phyloP scores from a whole-genome alignment of 2,113 vertebrate species.

The Aegithalos caudatus region DNA sequence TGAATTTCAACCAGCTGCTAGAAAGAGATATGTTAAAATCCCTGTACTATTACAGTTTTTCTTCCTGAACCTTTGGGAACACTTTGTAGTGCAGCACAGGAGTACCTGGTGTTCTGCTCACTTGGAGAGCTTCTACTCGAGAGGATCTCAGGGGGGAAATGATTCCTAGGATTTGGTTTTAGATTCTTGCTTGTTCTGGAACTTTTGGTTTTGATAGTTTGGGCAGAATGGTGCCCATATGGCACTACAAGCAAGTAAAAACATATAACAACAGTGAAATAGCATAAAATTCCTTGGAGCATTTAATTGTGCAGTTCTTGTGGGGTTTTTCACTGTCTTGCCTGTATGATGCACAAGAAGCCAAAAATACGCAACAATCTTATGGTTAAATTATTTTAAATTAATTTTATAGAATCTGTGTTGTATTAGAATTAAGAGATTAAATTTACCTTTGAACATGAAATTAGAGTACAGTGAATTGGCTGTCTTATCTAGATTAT shows the following conservation, averaged over 20 bases:
- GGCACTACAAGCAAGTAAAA: neutral
- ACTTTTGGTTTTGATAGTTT: neutral
- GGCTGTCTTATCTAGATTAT: neutral
- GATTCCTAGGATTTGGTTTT: neutral
- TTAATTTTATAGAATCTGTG: neutral
- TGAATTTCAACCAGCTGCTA: neutral
- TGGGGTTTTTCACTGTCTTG: neutral
- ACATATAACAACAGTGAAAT: neutral
- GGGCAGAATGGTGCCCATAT: neutral
- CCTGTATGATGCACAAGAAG: neutral
- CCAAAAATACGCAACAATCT: neutral
- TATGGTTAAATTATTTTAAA: neutral
- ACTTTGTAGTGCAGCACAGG: neutral
- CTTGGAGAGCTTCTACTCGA: neutral
- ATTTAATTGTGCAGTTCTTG: neutral
- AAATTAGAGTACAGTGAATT: neutral
- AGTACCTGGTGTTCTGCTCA: neutral
- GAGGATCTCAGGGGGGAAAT: neutral
- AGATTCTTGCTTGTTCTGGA: neutral
- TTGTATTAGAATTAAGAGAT: neutral
- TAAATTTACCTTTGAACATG: neutral
- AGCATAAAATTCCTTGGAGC: neutral
- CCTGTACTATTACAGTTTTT: neutral
- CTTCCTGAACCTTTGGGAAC: neutral
- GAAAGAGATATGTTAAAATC: neutral